Evolutionary conservation across 2,888 invertebrate genomes (phyloP).

Genomic region (Dendrolimus pini): DNA sequence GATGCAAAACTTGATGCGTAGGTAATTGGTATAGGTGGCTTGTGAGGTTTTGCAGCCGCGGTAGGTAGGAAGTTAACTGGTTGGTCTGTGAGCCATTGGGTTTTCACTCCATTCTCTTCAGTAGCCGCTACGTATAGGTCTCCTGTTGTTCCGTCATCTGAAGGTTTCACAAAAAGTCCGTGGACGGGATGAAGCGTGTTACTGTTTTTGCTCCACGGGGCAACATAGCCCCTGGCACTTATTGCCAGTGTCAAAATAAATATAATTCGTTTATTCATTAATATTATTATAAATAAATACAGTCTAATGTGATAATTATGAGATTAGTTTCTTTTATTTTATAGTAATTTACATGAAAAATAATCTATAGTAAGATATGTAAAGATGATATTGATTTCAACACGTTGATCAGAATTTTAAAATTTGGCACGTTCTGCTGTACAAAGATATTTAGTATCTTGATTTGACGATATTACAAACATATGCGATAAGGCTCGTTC

Average conservation of each 20-base stretch:
- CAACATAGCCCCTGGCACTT: constrained; percentile 25
- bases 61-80: constrained; percentile 50
- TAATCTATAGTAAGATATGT: not conserved
- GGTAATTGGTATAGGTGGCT: constrained; percentile 23
- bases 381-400: not conserved
- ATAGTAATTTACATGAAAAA: too few species aligned
- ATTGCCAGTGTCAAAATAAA: constrained; percentile 1
- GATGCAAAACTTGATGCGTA: constrained; percentile 25
- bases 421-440: constrained; percentile 3
- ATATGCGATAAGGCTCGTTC: not conserved
- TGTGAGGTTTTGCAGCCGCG: constrained; percentile 26
- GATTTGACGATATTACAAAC: not conserved
- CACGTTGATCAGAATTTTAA: not conserved
- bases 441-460: not conserved
- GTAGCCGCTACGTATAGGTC: constrained; percentile 66
- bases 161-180: constrained; percentile 59
- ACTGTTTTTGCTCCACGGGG: constrained; percentile 29
- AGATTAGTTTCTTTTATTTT: not conserved
- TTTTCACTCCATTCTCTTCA: constrained; percentile 52
- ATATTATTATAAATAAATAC: not conserved
- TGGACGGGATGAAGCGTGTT: constrained; percentile 57
- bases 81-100: constrained; percentile 61
- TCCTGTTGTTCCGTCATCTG: constrained; percentile 56
- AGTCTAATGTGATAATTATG: not conserved
- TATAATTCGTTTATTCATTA: not conserved